phyloP scores from a whole-genome alignment of 2,113 vertebrate species.

The Octodon degus region DNA sequence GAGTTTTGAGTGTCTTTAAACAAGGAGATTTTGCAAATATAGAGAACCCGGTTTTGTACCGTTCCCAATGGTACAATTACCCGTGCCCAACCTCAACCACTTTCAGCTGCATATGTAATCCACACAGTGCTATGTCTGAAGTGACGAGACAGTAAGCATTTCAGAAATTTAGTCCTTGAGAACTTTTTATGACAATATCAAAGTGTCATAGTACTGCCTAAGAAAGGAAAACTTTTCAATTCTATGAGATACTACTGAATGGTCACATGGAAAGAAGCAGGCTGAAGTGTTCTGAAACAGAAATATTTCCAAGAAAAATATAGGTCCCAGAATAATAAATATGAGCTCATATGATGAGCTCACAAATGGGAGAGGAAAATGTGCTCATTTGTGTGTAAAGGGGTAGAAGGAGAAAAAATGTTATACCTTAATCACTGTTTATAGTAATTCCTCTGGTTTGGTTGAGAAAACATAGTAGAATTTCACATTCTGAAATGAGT shows the following conservation, averaged over 20 bases:
- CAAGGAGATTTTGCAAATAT: neutral
- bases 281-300: neutral
- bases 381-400: neutral
- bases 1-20: slow-evolving; percentile 27
- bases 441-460: neutral
- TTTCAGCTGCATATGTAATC: too few relatives aligned
- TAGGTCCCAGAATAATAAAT: neutral
- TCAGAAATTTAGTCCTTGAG: neutral
- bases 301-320: slow-evolving; percentile 36
- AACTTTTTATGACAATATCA: neutral
- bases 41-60: neutral
- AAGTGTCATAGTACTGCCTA: neutral
- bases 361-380: neutral
- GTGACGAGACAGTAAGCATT: neutral
- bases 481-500: neutral
- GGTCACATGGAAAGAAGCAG: neutral
- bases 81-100: neutral
- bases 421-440: neutral
- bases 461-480: neutral
- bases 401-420: neutral
- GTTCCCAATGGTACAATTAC: too few relatives aligned
- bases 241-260: neutral
- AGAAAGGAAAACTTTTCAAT: neutral
- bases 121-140: neutral
- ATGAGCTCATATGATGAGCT: neutral